phyloP scores from a whole-genome alignment of 2,888 invertebrate genomes.

The Campoplex capitator region DNA sequence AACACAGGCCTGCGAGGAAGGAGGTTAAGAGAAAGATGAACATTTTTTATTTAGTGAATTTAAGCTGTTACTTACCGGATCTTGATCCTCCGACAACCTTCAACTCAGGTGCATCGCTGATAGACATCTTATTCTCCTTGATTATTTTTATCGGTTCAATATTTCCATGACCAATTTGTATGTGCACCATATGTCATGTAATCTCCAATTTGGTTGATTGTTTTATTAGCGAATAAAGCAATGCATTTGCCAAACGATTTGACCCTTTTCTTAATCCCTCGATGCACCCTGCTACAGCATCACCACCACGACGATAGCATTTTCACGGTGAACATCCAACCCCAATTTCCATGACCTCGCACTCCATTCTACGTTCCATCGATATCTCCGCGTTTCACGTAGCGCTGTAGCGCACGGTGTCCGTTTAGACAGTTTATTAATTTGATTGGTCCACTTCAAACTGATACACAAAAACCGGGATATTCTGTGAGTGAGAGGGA shows the following conservation, averaged over 20 bases:
- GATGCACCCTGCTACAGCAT: slow-evolving; percentile 23
- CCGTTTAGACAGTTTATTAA: slow-evolving; percentile 83
- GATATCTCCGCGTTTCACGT: slow-evolving; percentile 54
- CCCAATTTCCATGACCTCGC: slow-evolving; percentile 37
- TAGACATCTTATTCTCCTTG: not conserved
- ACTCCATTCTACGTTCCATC: slow-evolving; percentile 42
- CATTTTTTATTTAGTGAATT: not conserved
- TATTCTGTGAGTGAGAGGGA: slow-evolving; percentile 59
- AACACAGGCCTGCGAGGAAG: not conserved
- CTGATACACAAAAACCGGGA: slow-evolving; percentile 66
- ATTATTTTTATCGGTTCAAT: not conserved
- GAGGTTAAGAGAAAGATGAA: not conserved
- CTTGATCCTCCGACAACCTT: not conserved
- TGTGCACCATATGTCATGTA: slow-evolving; percentile 76
- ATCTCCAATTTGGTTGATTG: slow-evolving; percentile 83
- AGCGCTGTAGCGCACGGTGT: slow-evolving; percentile 65
- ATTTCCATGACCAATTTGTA: not conserved
- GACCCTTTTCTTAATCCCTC: slow-evolving; percentile 52
- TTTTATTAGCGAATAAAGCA: slow-evolving; percentile 78
- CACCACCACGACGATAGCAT: slow-evolving; percentile 38
- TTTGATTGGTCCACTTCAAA: slow-evolving; percentile 80
- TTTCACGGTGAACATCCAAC: slow-evolving; percentile 37
- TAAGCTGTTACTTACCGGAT: not conserved
- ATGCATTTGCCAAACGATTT: slow-evolving; percentile 73
- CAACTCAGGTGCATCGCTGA: not conserved